phyloP scores from a whole-genome alignment of 2,888 invertebrate genomes.

The Trissolcus brochymenae region DNA sequence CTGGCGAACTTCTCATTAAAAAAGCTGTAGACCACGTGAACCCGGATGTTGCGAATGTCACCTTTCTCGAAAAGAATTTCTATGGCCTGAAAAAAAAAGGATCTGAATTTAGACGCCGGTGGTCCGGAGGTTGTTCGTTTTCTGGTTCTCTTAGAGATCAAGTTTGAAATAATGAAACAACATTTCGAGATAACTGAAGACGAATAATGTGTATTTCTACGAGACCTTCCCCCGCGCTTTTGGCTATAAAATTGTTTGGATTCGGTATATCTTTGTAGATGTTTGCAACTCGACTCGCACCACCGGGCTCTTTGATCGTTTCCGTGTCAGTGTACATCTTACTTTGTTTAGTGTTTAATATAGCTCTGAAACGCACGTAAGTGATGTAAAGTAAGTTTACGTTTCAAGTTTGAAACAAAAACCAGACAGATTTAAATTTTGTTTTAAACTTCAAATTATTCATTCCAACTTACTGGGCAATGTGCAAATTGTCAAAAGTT shows the following conservation, averaged over 20 bases:
- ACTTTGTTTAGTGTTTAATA: conserved; percentile 3
- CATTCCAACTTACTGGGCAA: conserved; percentile 48
- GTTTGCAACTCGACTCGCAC: neutral
- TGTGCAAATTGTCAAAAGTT: conserved; percentile 58
- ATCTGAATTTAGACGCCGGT: neutral
- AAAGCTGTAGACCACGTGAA: conserved; percentile 67
- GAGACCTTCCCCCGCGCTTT: conserved; percentile 64
- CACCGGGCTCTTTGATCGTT: neutral
- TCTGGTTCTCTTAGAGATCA: neutral
- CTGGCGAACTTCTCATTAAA: conserved; percentile 63
- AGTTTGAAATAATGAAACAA: conserved; percentile 52
- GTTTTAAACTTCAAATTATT: too few species aligned
- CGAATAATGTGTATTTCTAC: conserved; percentile 66
- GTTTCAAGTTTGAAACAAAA: too few species aligned
- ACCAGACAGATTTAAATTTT: too few species aligned
- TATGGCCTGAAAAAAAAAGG: conserved; percentile 58
- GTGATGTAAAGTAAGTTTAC: neutral
- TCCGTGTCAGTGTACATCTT: too few species aligned
- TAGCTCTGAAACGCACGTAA: neutral
- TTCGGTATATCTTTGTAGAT: neutral
- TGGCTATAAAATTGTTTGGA: conserved; percentile 56
- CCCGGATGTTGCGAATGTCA: conserved; percentile 54
- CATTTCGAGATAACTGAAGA: conserved; percentile 64
- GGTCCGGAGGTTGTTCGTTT: neutral
- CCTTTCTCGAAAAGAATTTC: conserved; percentile 58